Base-by-base conservation (phyloP, 2,797 vertebrate species). In the Somateria mollissima region DNA sequence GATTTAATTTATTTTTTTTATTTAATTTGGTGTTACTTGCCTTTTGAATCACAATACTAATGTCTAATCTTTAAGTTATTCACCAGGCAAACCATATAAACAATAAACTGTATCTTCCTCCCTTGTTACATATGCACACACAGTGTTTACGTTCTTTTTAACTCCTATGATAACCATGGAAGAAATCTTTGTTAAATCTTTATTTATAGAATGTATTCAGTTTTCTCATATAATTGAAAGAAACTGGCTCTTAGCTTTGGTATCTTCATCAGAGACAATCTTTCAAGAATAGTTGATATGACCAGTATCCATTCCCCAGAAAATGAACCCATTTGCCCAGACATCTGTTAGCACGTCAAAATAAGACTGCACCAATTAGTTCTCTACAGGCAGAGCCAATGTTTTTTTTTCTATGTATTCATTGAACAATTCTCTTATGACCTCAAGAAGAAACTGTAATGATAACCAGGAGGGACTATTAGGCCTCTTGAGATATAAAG, bases 111-210 rank as follows among this genome's bases (percentile, higher is more conserved):
- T 7, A 28, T 51, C 30, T 5, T 71, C 54, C 25, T 51, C n/a
- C 25, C 8, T 2, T 57, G 17, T 16, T 60, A 2, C 12, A 21
- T 2, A 6, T 5, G 7, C 10, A 54, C 41, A 10, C 13, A 8
- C 12, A 54, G 2, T 15, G 20, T 2, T 34, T 80, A n/a, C 10
- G 4, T 18, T 13, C 1, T 2, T 37, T 32, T 37, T 36, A 76
- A 7, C 7, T 83, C 39, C 25, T 53, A 4, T 28, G 25, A 37
- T 8, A 78, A 70, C 6, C 11, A 19, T 54, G 15, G 27, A 70
- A 69, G 8, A 80, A 73, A 73, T 43, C 27, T 47, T n/a, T 8
- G 4, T 16, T 58, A 61, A 58, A 1, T 3, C 1, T 73, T 17
- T 30, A 49, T n/a, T 71, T 64, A 60, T 10, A 67, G 39, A 66